Conservation (phyloP, 1,140 invertebrate genomes). For the Mactra quadrangularis region DNA sequence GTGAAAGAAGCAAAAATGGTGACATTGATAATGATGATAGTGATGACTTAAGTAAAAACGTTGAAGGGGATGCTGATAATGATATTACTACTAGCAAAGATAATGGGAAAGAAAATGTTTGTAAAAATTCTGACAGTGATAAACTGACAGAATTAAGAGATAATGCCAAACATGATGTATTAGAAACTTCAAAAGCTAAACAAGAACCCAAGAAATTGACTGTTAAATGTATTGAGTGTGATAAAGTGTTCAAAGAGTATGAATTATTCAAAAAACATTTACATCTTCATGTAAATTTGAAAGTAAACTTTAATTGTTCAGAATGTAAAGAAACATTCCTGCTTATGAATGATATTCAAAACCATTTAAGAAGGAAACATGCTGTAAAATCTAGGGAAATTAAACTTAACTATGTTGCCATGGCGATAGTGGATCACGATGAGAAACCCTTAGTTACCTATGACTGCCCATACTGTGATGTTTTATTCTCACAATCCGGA, state of each 20-base stretch:
- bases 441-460: slow-evolving; percentile 33
- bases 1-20: too few species aligned
- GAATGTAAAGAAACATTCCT: slow-evolving; percentile 34
- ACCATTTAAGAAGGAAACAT: slow-evolving; percentile 20
- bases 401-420: too few species aligned
- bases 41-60: background rate
- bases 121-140: background rate
- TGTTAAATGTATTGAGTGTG: background rate
- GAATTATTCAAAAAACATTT: slow-evolving; percentile 5
- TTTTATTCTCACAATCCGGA: slow-evolving; percentile 36
- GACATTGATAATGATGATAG: too few species aligned
- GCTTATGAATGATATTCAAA: slow-evolving; percentile 4
- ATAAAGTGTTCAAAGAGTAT: background rate
- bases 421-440: too few species aligned
- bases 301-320: slow-evolving; percentile 10
- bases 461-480: slow-evolving; percentile 57
- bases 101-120: too few species aligned
- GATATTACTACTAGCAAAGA: background rate
- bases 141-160: too few species aligned
- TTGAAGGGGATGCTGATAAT: background rate
- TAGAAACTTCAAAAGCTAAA: background rate
- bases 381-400: background rate
- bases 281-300: slow-evolving; percentile 27
- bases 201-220: too few species aligned
- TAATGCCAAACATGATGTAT: background rate